Conservation (phyloP, 1,140 invertebrate genomes). For the Brachionus plicatilis region DNA sequence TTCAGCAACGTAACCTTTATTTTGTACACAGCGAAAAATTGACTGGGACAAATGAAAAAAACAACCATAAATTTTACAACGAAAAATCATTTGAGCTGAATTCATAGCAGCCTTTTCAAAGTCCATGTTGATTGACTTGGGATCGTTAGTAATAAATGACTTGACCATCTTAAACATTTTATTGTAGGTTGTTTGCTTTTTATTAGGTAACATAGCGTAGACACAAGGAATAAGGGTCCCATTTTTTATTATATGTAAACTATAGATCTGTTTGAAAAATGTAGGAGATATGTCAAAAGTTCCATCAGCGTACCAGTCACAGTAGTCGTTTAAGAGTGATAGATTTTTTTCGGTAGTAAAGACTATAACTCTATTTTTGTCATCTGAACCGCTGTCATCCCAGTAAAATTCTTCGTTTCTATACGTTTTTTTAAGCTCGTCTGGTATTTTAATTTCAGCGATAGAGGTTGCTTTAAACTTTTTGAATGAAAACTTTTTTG, state of each 20-base stretch:
- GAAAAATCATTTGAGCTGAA: too few relatives aligned
- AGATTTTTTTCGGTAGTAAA: neutral
- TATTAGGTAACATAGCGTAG: neutral
- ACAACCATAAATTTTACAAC: too few relatives aligned
- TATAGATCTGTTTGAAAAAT: neutral
- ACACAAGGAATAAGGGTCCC: neutral
- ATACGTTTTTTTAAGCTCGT: neutral
- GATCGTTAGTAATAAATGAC: too few relatives aligned
- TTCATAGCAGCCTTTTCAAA: too few relatives aligned
- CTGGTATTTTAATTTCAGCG: too few relatives aligned
- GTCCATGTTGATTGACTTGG: too few relatives aligned
- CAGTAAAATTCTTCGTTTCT: neutral
- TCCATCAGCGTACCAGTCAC: slow-evolving; percentile 3
- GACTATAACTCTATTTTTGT: neutral
- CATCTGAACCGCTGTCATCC: neutral
- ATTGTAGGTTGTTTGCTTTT: neutral
- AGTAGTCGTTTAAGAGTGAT: neutral
- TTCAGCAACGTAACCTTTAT: too few relatives aligned
- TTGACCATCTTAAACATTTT: too few relatives aligned
- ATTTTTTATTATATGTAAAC: neutral
- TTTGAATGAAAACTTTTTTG: neutral
- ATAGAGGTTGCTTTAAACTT: too few relatives aligned
- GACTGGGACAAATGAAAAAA: too few relatives aligned
- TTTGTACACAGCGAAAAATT: too few relatives aligned
- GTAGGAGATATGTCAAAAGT: neutral